Conservation (phyloP, 92 coral and sea anemone species). For the Heliopora coerulea region DNA sequence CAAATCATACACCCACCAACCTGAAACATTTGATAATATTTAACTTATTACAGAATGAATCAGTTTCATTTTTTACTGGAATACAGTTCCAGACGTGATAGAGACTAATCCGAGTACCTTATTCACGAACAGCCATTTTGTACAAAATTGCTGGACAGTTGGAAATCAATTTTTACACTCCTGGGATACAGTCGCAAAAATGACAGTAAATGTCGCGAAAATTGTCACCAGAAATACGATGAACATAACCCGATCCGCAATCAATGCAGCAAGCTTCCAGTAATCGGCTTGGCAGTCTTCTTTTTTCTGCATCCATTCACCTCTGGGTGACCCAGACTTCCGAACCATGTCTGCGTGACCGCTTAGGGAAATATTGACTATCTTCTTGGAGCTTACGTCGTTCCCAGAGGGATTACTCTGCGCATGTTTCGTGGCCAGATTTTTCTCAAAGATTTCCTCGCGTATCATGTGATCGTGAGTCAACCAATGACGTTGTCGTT, state of each 20-base stretch:
- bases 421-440: slow-evolving; percentile 10
- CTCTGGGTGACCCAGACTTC: slow-evolving; percentile 40
- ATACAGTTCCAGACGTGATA: too few relatives aligned
- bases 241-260: slow-evolving; percentile 50
- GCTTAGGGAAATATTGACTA: slow-evolving; percentile 15
- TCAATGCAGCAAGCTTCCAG: slow-evolving; percentile 56
- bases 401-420: slow-evolving; percentile 5
- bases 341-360: slow-evolving; percentile 19
- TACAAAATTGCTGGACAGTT: too few relatives aligned
- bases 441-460: slow-evolving; percentile 26
- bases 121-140: too few relatives aligned
- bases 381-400: not conserved
- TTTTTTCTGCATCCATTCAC: slow-evolving; percentile 24
- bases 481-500: slow-evolving; percentile 5
- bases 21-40: too few relatives aligned
- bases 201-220: slow-evolving; percentile 15
- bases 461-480: not conserved
- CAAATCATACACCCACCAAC: too few relatives aligned
- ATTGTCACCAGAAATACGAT: slow-evolving; percentile 46
- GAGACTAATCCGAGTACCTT: too few relatives aligned
- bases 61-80: too few relatives aligned
- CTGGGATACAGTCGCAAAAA: slow-evolving; percentile 35
- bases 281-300: slow-evolving; percentile 45
- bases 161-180: slow-evolving; percentile 21
- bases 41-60: too few relatives aligned